Evolutionary conservation across 2,888 invertebrate genomes (phyloP).

Genomic region (Nephrotoma flavescens): DNA sequence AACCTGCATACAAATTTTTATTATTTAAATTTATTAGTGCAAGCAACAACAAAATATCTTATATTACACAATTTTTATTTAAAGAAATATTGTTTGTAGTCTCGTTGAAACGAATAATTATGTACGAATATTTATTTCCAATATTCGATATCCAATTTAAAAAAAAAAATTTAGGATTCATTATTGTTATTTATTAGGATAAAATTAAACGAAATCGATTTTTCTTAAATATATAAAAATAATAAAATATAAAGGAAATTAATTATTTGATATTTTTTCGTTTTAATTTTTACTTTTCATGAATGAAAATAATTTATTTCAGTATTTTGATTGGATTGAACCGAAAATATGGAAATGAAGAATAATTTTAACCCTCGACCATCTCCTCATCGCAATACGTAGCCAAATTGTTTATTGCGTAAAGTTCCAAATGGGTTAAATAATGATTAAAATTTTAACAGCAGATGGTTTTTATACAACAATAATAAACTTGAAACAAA

Average conservation of each 20-base stretch:
- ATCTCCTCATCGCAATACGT: not conserved
- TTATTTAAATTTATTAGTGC: not conserved
- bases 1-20: not conserved
- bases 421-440: not conserved
- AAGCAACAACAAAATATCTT: not conserved
- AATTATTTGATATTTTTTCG: not conserved
- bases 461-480: not conserved
- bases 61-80: not conserved
- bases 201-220: not conserved
- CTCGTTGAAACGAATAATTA: not conserved
- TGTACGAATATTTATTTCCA: not conserved
- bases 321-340: not conserved
- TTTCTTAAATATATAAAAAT: not conserved
- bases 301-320: not conserved
- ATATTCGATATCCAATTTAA: not conserved
- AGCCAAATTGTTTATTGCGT: not conserved
- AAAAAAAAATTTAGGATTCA: not conserved
- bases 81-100: not conserved
- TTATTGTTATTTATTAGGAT: not conserved
- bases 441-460: not conserved
- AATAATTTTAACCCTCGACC: not conserved
- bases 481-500: not conserved
- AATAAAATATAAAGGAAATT: not conserved
- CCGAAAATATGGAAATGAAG: not conserved
- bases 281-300: not conserved